phyloP scores from a whole-genome alignment of 1,140 invertebrate species.

The Steinernema khuongi region DNA sequence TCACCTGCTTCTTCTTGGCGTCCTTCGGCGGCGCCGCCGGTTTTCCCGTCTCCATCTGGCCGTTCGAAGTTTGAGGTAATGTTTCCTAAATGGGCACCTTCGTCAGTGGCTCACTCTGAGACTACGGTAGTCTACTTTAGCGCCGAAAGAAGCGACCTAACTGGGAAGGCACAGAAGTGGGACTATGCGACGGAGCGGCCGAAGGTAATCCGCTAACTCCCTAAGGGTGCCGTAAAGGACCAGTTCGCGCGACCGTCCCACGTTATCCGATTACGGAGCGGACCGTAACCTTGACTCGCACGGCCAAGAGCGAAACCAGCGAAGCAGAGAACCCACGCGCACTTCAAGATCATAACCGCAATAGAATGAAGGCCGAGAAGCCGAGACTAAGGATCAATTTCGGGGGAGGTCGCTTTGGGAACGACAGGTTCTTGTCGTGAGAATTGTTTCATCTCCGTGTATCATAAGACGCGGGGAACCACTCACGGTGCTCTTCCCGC shows the following conservation, averaged over 20 bases:
- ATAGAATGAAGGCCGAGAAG: no score
- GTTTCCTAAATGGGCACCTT: background rate
- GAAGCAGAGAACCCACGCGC: background rate
- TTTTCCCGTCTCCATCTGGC: background rate
- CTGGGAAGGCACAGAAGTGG: background rate
- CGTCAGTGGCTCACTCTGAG: background rate
- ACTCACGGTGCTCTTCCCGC: constrained; percentile 12
- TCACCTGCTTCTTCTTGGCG: background rate
- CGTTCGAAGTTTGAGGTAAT: background rate
- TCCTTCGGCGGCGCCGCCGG: background rate
- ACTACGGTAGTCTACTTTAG: background rate
- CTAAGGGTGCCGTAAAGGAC: background rate
- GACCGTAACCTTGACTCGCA: background rate
- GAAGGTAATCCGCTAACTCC: background rate
- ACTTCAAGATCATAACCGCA: background rate
- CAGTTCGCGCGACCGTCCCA: background rate
- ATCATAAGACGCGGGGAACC: no score
- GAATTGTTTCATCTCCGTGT: no score
- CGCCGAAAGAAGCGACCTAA: background rate
- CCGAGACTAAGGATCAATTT: no score
- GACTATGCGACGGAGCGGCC: background rate
- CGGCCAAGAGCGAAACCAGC: background rate
- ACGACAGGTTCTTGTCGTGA: no score
- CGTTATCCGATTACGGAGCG: background rate
- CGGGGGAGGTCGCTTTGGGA: no score